Conservation (phyloP, 92 coral and sea anemone species). For the Epizoanthus fatuus region DNA sequence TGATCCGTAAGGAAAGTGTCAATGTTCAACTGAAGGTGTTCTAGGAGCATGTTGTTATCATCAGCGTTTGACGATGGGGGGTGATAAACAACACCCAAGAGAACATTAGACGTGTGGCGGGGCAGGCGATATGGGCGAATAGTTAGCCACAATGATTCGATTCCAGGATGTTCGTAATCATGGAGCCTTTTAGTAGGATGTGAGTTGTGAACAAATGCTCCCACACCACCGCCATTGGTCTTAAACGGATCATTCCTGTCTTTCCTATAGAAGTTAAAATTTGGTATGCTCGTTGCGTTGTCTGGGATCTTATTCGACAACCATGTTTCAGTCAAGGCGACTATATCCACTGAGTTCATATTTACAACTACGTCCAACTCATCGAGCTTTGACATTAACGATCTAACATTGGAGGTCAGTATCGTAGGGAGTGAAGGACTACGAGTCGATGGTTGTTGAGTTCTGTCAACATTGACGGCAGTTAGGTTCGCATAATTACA, state of each 20-base stretch:
- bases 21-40: slow-evolving; percentile 37
- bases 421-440: background rate
- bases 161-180: slow-evolving; percentile 8
- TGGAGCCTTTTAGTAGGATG: slow-evolving; percentile 40
- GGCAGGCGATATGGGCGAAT: slow-evolving; percentile 43
- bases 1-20: slow-evolving; percentile 17
- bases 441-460: too few species aligned
- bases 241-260: slow-evolving; percentile 22
- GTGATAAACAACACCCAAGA: slow-evolving; percentile 43
- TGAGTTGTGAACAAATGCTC: slow-evolving; percentile 37
- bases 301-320: slow-evolving; percentile 51
- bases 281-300: slow-evolving; percentile 44
- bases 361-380: background rate
- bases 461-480: too few species aligned
- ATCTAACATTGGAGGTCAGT: background rate
- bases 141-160: slow-evolving; percentile 58
- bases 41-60: slow-evolving; percentile 40
- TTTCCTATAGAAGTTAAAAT: slow-evolving; percentile 49
- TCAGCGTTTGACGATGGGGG: slow-evolving; percentile 6
- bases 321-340: slow-evolving; percentile 69
- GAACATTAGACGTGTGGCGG: slow-evolving; percentile 5
- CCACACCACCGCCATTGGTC: slow-evolving; percentile 54
- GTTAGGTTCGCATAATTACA: too few species aligned
- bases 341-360: slow-evolving; percentile 28
- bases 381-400: background rate